Conservation (phyloP, 2,888 invertebrate genomes). For the Pelosia muscerda region DNA sequence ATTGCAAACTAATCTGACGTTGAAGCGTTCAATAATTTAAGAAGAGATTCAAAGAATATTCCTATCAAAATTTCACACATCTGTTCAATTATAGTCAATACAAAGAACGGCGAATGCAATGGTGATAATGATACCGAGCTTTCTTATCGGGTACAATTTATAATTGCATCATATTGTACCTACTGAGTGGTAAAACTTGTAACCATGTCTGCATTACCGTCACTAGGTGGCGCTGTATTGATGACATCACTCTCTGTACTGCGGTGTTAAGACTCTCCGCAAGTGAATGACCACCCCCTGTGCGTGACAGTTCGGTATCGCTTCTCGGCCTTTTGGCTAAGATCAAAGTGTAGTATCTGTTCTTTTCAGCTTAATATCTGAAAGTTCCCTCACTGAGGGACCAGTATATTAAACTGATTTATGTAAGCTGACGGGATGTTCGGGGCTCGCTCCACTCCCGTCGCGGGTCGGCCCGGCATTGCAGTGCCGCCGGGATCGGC, state of each 20-base stretch:
- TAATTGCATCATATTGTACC: too few species aligned
- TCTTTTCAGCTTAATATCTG: slow-evolving; percentile 17
- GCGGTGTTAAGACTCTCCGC: not conserved
- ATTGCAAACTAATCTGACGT: too few species aligned
- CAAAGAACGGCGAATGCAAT: too few species aligned
- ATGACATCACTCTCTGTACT: not conserved
- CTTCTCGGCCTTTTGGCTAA: slow-evolving; percentile 8
- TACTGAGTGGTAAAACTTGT: too few species aligned
- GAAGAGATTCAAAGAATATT: too few species aligned
- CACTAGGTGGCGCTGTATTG: not conserved
- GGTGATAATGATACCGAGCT: too few species aligned
- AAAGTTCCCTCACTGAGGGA: slow-evolving; percentile 17
- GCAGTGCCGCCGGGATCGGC: slow-evolving; percentile 10
- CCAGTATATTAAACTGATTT: slow-evolving; percentile 17
- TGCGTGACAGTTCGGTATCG: not conserved
- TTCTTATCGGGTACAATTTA: too few species aligned
- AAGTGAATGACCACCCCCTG: not conserved
- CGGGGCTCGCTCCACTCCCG: slow-evolving; percentile 15
- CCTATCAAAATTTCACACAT: too few species aligned
- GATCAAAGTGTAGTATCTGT: slow-evolving; percentile 17
- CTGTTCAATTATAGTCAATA: too few species aligned
- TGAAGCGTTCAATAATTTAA: too few species aligned
- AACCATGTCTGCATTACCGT: too few species aligned
- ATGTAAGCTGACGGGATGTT: slow-evolving; percentile 12
- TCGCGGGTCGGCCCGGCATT: slow-evolving; percentile 16